phyloP scores from a whole-genome alignment of 2,113 vertebrate species.

The Isichthys henryi region DNA sequence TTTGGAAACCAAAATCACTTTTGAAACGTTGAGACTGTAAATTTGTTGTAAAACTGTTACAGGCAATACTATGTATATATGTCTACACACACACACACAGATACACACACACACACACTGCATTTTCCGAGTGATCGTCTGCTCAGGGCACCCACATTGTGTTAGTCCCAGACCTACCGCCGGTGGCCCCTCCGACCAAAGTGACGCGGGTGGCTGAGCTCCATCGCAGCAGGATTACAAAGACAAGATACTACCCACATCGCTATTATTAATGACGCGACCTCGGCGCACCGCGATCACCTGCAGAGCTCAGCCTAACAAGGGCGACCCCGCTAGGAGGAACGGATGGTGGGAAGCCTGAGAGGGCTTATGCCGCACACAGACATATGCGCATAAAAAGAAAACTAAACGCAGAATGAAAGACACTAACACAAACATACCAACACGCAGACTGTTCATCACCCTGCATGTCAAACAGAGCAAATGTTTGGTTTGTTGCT shows the following conservation, averaged over 20 bases:
- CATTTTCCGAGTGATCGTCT: neutral
- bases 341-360: neutral
- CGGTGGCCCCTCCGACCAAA: neutral
- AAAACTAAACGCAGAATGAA: neutral
- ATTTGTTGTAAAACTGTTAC: neutral
- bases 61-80: neutral
- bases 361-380: neutral
- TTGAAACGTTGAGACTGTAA: neutral
- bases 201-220: neutral
- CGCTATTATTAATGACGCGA: neutral
- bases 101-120: too few relatives aligned
- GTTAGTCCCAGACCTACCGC: neutral
- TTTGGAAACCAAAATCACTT: neutral
- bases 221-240: neutral
- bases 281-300: neutral
- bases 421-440: neutral
- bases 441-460: neutral
- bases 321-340: neutral
- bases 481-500: neutral
- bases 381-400: neutral
- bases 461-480: neutral
- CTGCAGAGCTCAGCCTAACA: neutral
- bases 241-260: neutral
- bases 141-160: neutral
- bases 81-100: neutral